Conservation (phyloP, 2,797 vertebrate genomes). For the Pogoniulus pusillus region DNA sequence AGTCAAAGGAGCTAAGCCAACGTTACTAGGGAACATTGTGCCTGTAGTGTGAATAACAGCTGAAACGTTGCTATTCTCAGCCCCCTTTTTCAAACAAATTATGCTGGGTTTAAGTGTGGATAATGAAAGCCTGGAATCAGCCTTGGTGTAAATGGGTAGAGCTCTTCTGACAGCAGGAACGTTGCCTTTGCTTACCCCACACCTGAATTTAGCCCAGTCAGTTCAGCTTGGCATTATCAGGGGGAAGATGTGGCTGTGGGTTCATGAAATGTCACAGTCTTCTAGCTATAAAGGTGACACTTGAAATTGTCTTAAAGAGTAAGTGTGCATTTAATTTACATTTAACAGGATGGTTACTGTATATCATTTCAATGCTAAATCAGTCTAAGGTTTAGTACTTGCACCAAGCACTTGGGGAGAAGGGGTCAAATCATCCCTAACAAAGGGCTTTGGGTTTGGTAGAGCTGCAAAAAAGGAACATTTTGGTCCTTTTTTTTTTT, state of each 20-base stretch:
- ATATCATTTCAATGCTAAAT: conserved; percentile 70
- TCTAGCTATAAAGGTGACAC: conserved; percentile 66
- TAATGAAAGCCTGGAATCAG: conserved; percentile 59
- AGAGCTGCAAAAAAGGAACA: background rate
- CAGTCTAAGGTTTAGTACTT: background rate
- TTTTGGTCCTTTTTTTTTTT: background rate
- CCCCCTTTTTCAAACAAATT: conserved; percentile 36
- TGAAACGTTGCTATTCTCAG: conserved; percentile 48
- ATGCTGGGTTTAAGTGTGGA: conserved; percentile 37
- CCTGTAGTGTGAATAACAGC: conserved; percentile 3
- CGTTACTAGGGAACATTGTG: conserved; percentile 15
- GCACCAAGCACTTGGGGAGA: background rate
- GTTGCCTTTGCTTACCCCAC: background rate
- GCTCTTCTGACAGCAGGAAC: conserved; percentile 11
- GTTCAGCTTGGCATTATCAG: conserved; percentile 49
- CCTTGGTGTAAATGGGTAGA: background rate
- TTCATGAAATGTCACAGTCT: conserved; percentile 66
- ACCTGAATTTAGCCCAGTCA: conserved; percentile 39
- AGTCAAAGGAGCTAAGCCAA: conserved; percentile 5
- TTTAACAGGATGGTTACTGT: conserved; percentile 55
- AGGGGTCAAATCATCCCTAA: background rate
- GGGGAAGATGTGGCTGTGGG: conserved; percentile 48
- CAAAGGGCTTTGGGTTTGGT: background rate
- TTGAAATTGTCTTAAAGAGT: conserved; percentile 59
- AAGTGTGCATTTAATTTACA: conserved; percentile 66